phyloP scores from a whole-genome alignment of 2,888 invertebrate genomes.

The Onthophagus sagittarius region DNA sequence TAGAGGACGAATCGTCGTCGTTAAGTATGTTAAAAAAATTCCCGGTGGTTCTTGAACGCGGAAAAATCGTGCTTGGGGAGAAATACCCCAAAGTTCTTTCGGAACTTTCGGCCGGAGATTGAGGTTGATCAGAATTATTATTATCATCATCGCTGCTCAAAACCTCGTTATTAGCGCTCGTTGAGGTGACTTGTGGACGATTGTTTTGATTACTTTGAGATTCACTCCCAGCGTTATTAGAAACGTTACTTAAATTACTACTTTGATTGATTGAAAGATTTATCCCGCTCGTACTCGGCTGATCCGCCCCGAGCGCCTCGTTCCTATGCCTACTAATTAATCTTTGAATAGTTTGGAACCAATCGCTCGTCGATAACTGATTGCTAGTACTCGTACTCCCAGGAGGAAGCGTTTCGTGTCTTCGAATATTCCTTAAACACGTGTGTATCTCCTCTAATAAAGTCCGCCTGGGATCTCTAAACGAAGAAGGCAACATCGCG shows the following conservation, averaged over 20 bases:
- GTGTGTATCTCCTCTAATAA: constrained; percentile 32
- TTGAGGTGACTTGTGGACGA: not conserved
- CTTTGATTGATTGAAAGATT: not conserved
- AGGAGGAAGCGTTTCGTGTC: constrained; percentile 19
- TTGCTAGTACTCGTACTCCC: constrained; percentile 17
- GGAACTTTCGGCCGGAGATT: not conserved
- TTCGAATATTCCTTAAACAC: constrained; percentile 31
- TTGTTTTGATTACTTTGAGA: not conserved
- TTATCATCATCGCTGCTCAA: constrained; percentile 32
- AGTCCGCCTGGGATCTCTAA: constrained; percentile 31
- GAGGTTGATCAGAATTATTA: constrained; percentile 19
- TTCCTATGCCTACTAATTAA: constrained; percentile 28
- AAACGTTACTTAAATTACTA: not conserved
- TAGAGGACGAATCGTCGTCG: constrained; percentile 25
- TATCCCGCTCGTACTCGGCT: not conserved
- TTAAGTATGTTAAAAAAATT: constrained; percentile 30
- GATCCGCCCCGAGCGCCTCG: constrained; percentile 13
- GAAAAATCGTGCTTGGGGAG: constrained; percentile 25
- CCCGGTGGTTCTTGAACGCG: not conserved
- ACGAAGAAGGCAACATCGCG: constrained; percentile 38
- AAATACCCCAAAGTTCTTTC: constrained; percentile 22
- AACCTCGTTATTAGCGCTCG: constrained; percentile 19
- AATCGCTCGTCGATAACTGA: constrained; percentile 27
- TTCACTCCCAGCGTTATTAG: not conserved
- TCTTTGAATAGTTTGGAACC: constrained; percentile 32